These are phyloP conservation scores for Hirundo rustica DNA, from an alignment of 2,797 vertebrate genomes.

Conservation along the genomic window DNA sequence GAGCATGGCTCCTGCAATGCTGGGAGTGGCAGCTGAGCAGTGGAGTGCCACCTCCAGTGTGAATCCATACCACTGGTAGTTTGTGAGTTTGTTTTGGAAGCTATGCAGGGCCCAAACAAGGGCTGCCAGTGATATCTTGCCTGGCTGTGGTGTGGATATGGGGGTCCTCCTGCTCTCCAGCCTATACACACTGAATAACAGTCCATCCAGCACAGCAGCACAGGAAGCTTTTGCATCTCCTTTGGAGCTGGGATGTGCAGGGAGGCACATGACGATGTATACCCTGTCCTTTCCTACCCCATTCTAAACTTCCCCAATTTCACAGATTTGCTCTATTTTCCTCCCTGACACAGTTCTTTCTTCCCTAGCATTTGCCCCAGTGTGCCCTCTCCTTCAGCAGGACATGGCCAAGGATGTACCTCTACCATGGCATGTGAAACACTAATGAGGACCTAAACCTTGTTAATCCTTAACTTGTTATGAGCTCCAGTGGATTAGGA, in stretches of 20 bases:
- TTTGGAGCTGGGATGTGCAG: not conserved
- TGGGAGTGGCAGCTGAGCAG: not conserved
- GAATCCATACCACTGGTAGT: not conserved
- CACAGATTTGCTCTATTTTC: not conserved
- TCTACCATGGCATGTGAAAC: rapidly evolving
- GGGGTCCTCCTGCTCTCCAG: not conserved
- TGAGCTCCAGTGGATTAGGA: constrained; percentile 1
- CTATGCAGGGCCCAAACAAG: not conserved
- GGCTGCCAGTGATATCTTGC: rapidly evolving
- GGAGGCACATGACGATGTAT: not conserved
- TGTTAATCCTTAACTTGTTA: constrained; percentile 30
- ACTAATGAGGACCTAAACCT: not conserved
- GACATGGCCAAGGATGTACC: not conserved
- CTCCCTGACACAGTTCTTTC: rapidly evolving
- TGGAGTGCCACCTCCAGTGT: not conserved
- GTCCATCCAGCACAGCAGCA: not conserved
- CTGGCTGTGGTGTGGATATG: not conserved
- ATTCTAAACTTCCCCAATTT: not conserved
- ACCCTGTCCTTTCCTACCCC: not conserved
- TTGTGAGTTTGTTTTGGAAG: not conserved
- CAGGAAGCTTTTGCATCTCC: not conserved
- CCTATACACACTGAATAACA: not conserved
- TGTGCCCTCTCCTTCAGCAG: not conserved
- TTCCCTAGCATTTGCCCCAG: not conserved
- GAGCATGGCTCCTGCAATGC: rapidly evolving